Evolutionary conservation across 2,113 vertebrate species (phyloP), one percentile per base, ranked within the genome.

Genomic region (Leuciscus idus): DNA sequence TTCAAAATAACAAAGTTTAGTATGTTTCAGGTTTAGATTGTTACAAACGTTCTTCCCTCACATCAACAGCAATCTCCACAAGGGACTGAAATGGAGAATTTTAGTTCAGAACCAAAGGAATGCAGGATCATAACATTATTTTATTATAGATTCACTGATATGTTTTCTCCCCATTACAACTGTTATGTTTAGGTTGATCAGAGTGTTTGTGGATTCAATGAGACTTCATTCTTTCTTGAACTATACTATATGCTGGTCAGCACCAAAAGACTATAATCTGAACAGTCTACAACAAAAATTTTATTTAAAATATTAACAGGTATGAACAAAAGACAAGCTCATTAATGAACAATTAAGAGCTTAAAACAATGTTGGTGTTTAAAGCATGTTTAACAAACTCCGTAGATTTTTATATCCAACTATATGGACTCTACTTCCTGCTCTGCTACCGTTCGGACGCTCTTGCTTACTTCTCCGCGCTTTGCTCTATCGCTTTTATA

Each of bases 171-270:
- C 7, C 21, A 28, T 46, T 81, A 8, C 57, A 61, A 36, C 13
- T 26, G 23, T 28, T 46, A 33, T n/a, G 76, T 30, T 55, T n/a
- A 78, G 17, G 9, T 21, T 36, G 30, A 30, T 43, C n/a, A 81
- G n/a, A 52, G 3, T 72, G 3, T 80, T 36, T 39, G 77, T 80
- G 77, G 4, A 15, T 13, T 17, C 30, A 50, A 11, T 10, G 19
- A 57, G 21, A 39, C 21, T 61, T 17, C 0, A 43, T 61, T 43
- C 12, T 6, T 72, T 13, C 2, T 28, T 46, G 15, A 81, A 26
- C 39, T 28, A 79, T 79, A 80, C 52, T 62, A 46, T 46, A 28
- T 81, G n/a, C n/a, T 46, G 59, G 39, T n/a, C 36, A 81, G 39
- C 59, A 46, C 7, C 46, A 59, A 81, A 61, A 79, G 9, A 64